Percentiles rank a stretch among this genome's conserved stretches.
phyloP scores from a whole-genome alignment of 2,888 invertebrate genomes.

The Mesorhabditis belari region DNA sequence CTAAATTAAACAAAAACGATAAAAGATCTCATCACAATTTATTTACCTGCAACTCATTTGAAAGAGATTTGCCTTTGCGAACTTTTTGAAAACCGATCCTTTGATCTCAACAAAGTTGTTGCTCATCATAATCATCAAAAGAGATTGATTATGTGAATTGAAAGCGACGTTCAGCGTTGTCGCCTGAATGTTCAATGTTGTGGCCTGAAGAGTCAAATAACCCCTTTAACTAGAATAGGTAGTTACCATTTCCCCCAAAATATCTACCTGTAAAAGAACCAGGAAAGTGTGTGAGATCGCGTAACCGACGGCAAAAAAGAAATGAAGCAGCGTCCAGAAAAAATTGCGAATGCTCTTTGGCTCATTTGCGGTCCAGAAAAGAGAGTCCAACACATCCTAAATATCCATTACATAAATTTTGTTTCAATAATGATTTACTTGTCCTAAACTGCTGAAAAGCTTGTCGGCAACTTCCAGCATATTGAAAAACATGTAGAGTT shows the following conservation, averaged over 20 bases:
- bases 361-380: conserved; percentile 97
- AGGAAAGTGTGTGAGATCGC: conserved; percentile 68
- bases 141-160: conserved; percentile 93
- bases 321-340: conserved; percentile 69
- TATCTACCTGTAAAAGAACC: conserved; percentile 64
- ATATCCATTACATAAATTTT: conserved; percentile 59
- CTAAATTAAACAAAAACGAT: conserved; percentile 57
- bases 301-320: conserved; percentile 81
- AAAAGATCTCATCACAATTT: background rate
- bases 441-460: conserved; percentile 77
- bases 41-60: conserved; percentile 71
- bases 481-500: conserved; percentile 97
- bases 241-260: background rate
- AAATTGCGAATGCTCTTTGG: conserved; percentile 65
- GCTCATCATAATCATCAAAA: conserved; percentile 98
- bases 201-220: background rate
- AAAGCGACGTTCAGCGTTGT: conserved; percentile 97
- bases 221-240: background rate
- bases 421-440: conserved; percentile 19
- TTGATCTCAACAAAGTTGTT: conserved; percentile 99
- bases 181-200: conserved; percentile 67
- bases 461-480: conserved; percentile 93
- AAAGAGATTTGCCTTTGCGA: conserved; percentile 95
- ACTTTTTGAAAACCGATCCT: conserved; percentile 94
- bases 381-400: conserved; percentile 92